Percentiles rank a stretch among this genome's conserved stretches.
phyloP scores from a whole-genome alignment of 2,797 vertebrate genomes.

The Ceyx erithaca region DNA sequence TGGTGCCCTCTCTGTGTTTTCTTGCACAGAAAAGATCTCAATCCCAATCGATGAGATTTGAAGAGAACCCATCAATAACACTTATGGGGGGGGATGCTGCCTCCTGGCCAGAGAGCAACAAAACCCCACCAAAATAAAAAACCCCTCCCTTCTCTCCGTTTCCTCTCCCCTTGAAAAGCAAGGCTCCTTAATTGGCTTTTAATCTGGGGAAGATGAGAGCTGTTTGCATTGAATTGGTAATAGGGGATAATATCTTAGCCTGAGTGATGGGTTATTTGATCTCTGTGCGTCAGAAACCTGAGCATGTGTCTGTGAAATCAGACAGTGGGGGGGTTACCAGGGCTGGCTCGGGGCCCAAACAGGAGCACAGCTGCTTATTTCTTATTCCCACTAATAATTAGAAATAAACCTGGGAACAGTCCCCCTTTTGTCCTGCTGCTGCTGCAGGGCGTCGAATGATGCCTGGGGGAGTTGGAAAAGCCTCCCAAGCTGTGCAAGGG shows the following conservation, averaged over 20 bases:
- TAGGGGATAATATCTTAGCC: constrained; percentile 68
- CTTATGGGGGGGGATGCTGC: not conserved
- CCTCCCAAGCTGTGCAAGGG: not conserved
- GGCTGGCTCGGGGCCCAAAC: constrained; percentile 23
- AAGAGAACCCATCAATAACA: not conserved
- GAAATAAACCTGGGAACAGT: constrained; percentile 29
- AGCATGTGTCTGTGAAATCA: constrained; percentile 18
- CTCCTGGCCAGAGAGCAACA: not conserved
- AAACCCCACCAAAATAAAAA: not conserved
- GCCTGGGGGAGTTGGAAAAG: not conserved
- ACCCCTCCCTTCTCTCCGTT: not conserved
- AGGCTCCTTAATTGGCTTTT: constrained; percentile 76
- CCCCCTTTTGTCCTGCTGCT: constrained; percentile 26
- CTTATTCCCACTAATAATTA: constrained; percentile 7
- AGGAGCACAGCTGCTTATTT: constrained; percentile 36
- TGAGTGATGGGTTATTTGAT: constrained; percentile 78
- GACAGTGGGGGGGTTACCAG: not conserved
- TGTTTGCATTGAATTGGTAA: constrained; percentile 69
- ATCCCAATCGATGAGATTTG: constrained; percentile 16
- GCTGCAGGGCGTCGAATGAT: constrained; percentile 9
- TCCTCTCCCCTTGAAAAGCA: constrained; percentile 61
- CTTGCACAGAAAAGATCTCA: not conserved
- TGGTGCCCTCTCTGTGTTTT: not conserved
- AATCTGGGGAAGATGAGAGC: constrained; percentile 59
- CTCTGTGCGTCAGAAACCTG: constrained; percentile 60